Conservation (phyloP, 2,888 invertebrate species). For the Drosophila lacicola region DNA sequence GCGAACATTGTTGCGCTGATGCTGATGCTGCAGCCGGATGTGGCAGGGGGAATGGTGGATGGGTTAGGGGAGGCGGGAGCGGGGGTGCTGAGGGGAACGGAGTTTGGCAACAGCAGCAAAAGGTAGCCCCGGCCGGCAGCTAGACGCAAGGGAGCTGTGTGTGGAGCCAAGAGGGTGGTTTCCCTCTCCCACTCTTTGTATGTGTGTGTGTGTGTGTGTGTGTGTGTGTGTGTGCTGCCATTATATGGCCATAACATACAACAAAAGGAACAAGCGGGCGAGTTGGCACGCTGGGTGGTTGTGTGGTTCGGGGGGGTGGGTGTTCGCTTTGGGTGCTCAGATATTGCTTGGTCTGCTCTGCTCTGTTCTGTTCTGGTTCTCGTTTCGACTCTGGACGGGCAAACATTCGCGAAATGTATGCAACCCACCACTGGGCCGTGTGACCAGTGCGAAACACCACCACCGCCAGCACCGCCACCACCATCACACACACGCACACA, state of each 20-base stretch:
- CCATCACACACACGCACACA: not conserved
- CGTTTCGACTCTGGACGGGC: slow-evolving; percentile 34
- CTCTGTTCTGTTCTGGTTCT: slow-evolving; percentile 7
- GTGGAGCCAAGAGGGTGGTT: slow-evolving; percentile 48
- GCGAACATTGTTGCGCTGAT: slow-evolving; percentile 74
- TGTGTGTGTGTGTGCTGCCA: slow-evolving; percentile 45
- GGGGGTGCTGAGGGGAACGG: not conserved
- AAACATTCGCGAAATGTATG: slow-evolving; percentile 72
- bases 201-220: slow-evolving; percentile 13
- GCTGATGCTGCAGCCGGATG: slow-evolving; percentile 51
- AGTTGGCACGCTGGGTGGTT: not conserved
- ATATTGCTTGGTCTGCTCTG: slow-evolving; percentile 32
- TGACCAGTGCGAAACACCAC: slow-evolving; percentile 64
- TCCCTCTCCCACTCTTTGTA: slow-evolving; percentile 1
- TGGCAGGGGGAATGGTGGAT: slow-evolving; percentile 1
- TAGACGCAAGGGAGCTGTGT: slow-evolving; percentile 20
- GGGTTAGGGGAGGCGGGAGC: too few relatives aligned
- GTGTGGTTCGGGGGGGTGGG: not conserved
- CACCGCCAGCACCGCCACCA: slow-evolving; percentile 26
- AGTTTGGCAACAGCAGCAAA: slow-evolving; percentile 8
- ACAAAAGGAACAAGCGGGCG: slow-evolving; percentile 19
- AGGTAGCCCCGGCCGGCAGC: slow-evolving; percentile 39
- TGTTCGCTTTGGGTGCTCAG: slow-evolving; percentile 27
- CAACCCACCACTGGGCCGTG: slow-evolving; percentile 62
- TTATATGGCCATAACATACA: slow-evolving; percentile 65